Evolutionary conservation across 2,888 invertebrate species (phyloP).

Genomic region (Marronus borbonicus): DNA sequence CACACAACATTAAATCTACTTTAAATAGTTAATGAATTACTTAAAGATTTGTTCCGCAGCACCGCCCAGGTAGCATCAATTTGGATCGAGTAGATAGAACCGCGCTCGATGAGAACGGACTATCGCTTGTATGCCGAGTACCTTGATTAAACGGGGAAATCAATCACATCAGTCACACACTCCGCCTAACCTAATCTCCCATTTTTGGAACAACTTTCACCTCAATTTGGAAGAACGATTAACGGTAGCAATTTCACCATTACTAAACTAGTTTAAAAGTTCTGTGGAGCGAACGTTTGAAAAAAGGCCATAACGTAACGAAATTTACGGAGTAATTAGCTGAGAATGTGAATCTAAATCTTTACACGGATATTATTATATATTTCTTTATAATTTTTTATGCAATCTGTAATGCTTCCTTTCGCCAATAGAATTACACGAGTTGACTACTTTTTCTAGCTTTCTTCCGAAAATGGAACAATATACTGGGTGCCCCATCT

Average conservation of each 20-base stretch:
- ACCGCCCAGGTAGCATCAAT: constrained; percentile 66
- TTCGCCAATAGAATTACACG: too few relatives aligned
- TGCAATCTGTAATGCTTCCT: too few relatives aligned
- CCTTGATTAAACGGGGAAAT: constrained; percentile 61
- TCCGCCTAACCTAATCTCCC: constrained; percentile 53
- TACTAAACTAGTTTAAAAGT: constrained; percentile 8
- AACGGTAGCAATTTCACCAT: not conserved
- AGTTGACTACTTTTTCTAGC: too few relatives aligned
- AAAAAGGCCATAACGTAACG: too few relatives aligned
- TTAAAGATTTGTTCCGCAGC: constrained; percentile 65
- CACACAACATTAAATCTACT: not conserved
- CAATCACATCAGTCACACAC: constrained; percentile 61
- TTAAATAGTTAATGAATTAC: constrained; percentile 60
- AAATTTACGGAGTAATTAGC: too few relatives aligned
- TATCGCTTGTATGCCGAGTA: constrained; percentile 48
- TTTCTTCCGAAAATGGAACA: too few relatives aligned
- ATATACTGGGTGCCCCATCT: too few relatives aligned
- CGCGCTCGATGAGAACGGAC: constrained; percentile 40
- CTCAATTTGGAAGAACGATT: constrained; percentile 16
- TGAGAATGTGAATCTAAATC: too few relatives aligned
- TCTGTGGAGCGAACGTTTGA: too few relatives aligned
- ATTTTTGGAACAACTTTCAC: constrained; percentile 50
- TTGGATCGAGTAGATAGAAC: constrained; percentile 63
- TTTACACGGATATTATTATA: too few relatives aligned
- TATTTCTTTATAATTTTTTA: too few relatives aligned